Evolutionary conservation across 92 coral and sea anemone species (phyloP).

Genomic region (Palythoa heliodiscus): DNA sequence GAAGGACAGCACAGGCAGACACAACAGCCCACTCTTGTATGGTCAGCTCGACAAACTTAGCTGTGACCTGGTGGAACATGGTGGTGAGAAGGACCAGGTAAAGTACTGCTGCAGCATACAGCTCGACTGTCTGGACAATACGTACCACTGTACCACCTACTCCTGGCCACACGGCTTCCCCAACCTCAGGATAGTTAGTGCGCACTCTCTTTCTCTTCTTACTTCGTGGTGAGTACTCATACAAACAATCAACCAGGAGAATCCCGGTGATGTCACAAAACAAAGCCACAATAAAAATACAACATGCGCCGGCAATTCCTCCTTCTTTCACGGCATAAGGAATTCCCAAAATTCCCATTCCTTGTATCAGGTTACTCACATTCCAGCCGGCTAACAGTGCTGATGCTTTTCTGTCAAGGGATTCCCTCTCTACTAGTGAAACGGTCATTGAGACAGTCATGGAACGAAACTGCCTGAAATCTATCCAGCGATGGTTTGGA

Average conservation of each 20-base stretch:
- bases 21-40: constrained; percentile 79
- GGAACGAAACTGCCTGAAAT: constrained; percentile 73
- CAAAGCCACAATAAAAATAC: constrained; percentile 81
- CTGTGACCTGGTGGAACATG: constrained; percentile 78
- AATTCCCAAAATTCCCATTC: constrained; percentile 93
- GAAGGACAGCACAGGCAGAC: constrained; percentile 78
- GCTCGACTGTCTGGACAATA: constrained; percentile 78
- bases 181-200: constrained; percentile 79
- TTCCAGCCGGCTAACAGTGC: constrained; percentile 92
- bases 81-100: constrained; percentile 79
- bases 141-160: constrained; percentile 81
- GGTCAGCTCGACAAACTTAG: constrained; percentile 64
- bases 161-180: constrained; percentile 95
- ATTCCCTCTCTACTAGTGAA: constrained; percentile 79
- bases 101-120: constrained; percentile 83
- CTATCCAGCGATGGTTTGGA: constrained; percentile 57
- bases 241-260: constrained; percentile 84
- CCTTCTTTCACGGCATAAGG: constrained; percentile 89
- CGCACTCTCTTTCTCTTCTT: constrained; percentile 79
- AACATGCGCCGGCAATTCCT: constrained; percentile 79
- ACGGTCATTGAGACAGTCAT: constrained; percentile 73
- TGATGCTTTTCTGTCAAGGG: constrained; percentile 76
- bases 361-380: constrained; percentile 86
- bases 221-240: constrained; percentile 86
- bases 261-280: constrained; percentile 89